Evolutionary conservation across 2,888 invertebrate genomes (phyloP).

Genomic region (Ditula angustiorana): DNA sequence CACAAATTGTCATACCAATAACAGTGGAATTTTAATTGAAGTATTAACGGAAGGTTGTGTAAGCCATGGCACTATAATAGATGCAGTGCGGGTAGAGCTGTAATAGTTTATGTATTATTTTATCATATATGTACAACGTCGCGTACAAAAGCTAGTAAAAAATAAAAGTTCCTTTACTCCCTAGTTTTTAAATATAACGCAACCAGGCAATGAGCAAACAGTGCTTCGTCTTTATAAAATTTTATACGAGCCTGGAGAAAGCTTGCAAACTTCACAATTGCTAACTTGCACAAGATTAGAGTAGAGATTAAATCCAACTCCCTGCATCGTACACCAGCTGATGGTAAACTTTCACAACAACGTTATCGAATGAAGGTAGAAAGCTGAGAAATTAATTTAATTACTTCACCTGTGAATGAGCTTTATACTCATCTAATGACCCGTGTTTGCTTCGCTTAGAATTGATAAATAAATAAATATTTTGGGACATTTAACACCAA

Average conservation of each 20-base stretch:
- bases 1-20: no score
- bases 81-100: no score
- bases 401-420: neutral
- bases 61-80: no score
- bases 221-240: conserved; percentile 29
- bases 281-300: conserved; percentile 58
- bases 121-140: no score
- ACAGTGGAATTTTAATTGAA: no score
- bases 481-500: no score
- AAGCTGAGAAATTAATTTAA: conserved; percentile 26
- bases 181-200: conserved; percentile 20
- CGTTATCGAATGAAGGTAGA: conserved; percentile 34
- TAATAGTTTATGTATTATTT: no score
- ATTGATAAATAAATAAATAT: no score
- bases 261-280: conserved; percentile 49
- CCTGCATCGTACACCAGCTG: conserved; percentile 35
- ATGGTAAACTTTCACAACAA: conserved; percentile 31
- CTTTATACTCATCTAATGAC: neutral
- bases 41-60: no score
- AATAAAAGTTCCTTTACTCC: no score
- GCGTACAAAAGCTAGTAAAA: no score
- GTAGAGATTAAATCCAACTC: conserved; percentile 64
- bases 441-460: neutral
- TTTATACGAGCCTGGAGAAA: conserved; percentile 29
- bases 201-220: conserved; percentile 13